phyloP scores from a whole-genome alignment of 2,797 vertebrate genomes.

The Thamnophis elegans region DNA sequence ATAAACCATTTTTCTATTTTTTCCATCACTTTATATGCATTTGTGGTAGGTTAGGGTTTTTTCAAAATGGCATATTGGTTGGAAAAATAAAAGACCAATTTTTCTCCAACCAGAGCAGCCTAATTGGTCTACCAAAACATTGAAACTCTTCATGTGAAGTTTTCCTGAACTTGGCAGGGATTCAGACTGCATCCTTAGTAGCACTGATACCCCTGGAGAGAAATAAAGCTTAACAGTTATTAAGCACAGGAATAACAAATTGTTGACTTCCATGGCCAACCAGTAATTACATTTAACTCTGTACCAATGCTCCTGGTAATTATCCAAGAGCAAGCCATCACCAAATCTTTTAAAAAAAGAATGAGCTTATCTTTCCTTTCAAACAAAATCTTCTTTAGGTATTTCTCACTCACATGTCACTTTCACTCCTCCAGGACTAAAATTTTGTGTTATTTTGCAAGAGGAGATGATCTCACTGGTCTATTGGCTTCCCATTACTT shows the following conservation, averaged over 20 bases:
- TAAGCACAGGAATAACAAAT: not conserved
- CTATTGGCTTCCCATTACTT: not conserved
- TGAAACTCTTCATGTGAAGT: not conserved
- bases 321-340: not conserved
- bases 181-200: not conserved
- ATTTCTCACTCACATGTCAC: not conserved
- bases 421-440: not conserved
- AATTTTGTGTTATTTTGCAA: not conserved
- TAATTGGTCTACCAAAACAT: not conserved
- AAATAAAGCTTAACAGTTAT: slow-evolving; percentile 2
- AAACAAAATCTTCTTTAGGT: not conserved
- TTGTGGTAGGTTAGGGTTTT: not conserved
- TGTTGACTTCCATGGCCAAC: not conserved
- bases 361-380: not conserved
- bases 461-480: not conserved
- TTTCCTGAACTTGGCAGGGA: not conserved
- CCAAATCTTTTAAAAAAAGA: not conserved
- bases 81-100: not conserved
- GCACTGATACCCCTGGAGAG: not conserved
- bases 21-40: not conserved
- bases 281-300: not conserved
- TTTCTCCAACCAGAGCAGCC: not conserved
- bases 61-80: not conserved
- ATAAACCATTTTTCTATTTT: not conserved
- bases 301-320: slow-evolving; percentile 7